A percentile compares a stretch with the other conserved stretches of the same genome.
Evolutionary conservation across 2,888 invertebrate species (phyloP).

Genomic region (Yponomeuta evonymella): DNA sequence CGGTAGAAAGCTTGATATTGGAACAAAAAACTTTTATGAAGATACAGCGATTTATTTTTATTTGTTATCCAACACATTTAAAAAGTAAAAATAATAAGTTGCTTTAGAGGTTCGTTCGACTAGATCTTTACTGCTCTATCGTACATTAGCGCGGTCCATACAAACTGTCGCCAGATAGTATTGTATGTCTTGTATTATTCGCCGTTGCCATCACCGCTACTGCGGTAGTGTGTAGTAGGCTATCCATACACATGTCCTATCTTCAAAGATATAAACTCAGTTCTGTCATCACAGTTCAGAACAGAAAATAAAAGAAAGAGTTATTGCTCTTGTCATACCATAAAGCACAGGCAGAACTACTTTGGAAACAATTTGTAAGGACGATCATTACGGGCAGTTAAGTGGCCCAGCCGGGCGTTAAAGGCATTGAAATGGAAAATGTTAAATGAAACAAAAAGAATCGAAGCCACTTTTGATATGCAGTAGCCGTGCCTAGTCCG

Average conservation of each 20-base stretch:
- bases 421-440: constrained; percentile 27
- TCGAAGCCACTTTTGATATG: constrained; percentile 20
- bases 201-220: too few relatives aligned
- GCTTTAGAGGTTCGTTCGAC: too few relatives aligned
- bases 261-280: not conserved
- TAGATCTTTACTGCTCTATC: too few relatives aligned
- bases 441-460: constrained; percentile 23
- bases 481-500: constrained; percentile 32
- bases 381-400: constrained; percentile 35
- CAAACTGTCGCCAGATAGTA: too few relatives aligned
- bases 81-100: too few relatives aligned
- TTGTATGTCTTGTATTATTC: too few relatives aligned
- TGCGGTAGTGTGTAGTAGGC: too few relatives aligned
- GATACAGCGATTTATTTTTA: too few relatives aligned
- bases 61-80: too few relatives aligned
- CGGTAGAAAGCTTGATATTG: not conserved
- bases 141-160: too few relatives aligned
- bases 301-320: not conserved
- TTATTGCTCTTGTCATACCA: constrained; percentile 18
- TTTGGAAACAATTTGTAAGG: constrained; percentile 34
- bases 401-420: not conserved
- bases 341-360: constrained; percentile 18
- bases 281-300: not conserved
- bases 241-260: too few relatives aligned
- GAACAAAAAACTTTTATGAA: not conserved